Conservation (phyloP, 2,797 vertebrate species). For the Eulemur coronatus region DNA sequence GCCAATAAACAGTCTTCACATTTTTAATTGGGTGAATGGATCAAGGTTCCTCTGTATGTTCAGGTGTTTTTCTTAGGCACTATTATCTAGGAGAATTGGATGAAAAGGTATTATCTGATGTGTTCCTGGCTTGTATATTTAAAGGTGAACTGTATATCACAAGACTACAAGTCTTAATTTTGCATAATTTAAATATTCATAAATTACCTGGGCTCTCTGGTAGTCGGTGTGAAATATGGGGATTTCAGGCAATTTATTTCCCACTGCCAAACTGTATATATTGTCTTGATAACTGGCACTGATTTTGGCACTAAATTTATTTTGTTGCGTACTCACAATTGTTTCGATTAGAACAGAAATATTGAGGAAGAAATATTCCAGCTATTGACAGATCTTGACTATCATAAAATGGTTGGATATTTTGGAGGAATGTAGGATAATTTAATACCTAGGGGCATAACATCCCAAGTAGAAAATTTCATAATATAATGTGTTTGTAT, state of each 20-base stretch:
- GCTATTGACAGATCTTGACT: neutral
- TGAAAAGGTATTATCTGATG: neutral
- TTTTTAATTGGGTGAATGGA: neutral
- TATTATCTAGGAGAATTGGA: neutral
- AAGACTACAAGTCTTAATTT: neutral
- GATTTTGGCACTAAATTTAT: neutral
- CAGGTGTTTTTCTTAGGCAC: neutral
- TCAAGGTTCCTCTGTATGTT: neutral
- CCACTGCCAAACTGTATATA: neutral
- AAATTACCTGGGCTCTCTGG: neutral
- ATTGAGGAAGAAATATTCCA: neutral
- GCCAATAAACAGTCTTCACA: neutral
- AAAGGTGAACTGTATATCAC: neutral
- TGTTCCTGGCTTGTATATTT: neutral
- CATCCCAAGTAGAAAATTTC: neutral
- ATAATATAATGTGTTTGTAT: neutral
- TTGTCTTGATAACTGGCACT: neutral
- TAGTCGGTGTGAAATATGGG: conserved; percentile 4
- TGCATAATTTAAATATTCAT: neutral
- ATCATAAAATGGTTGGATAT: neutral
- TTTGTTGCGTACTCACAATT: neutral
- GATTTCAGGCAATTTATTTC: neutral
- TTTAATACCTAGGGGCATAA: neutral
- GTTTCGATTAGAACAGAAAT: neutral
- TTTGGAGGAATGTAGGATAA: conserved; percentile 11